These are phyloP conservation scores for Agonum fuliginosum DNA, from an alignment of 2,888 invertebrate genomes.

Conservation along the genomic window DNA sequence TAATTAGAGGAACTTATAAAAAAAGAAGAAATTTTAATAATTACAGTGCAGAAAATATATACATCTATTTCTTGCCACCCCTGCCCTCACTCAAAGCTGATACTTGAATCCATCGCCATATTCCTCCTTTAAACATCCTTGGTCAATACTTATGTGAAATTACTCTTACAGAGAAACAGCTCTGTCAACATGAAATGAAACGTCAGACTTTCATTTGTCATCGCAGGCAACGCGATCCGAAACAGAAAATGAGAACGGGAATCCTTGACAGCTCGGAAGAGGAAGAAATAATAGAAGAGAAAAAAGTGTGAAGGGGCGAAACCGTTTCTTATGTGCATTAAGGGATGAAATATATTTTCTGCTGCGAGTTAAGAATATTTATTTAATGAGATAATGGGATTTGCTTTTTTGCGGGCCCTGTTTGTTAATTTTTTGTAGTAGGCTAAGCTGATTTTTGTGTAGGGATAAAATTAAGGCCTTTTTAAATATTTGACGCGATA, in stretches of 20 bases:
- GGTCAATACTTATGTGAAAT: constrained; percentile 42
- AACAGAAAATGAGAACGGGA: not conserved
- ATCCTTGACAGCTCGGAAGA: constrained; percentile 9
- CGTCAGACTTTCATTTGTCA: constrained; percentile 45
- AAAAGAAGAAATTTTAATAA: no score
- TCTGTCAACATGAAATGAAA: constrained; percentile 44
- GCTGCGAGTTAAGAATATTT: constrained; percentile 18
- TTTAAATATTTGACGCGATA: constrained; percentile 9
- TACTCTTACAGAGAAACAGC: constrained; percentile 14
- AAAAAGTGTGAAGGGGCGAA: constrained; percentile 9
- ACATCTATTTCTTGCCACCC: no score
- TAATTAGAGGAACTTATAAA: no score
- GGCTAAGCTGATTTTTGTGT: not conserved
- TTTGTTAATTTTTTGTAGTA: not conserved
- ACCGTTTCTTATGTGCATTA: constrained; percentile 13
- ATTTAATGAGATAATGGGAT: constrained; percentile 32
- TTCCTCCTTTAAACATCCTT: no score
- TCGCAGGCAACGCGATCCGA: not conserved
- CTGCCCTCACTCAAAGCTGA: no score
- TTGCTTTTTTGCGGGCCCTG: not conserved
- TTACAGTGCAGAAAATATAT: no score
- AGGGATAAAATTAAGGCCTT: constrained; percentile 9
- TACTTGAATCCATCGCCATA: no score
- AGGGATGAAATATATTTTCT: constrained; percentile 19
- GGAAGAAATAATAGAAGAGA: constrained; percentile 27